phyloP scores from a whole-genome alignment of 2,888 invertebrate species.

The Brachyopa scutellaris region DNA sequence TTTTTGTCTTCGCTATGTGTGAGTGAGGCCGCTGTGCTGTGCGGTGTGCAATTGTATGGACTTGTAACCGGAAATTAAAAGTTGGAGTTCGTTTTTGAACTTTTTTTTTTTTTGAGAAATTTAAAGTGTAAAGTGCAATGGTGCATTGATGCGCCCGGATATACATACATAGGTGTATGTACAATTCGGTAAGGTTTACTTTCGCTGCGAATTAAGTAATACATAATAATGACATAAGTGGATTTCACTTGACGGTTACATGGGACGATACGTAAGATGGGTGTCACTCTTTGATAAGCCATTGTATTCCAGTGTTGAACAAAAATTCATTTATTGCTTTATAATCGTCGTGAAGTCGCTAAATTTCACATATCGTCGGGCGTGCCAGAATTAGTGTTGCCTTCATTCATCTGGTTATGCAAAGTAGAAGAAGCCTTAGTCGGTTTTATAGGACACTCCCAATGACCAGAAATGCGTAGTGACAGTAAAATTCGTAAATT shows the following conservation, averaged over 20 bases:
- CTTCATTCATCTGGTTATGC: too few relatives aligned
- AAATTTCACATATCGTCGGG: too few relatives aligned
- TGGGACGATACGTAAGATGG: slow-evolving; percentile 43
- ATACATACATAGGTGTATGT: too few relatives aligned
- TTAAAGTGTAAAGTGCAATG: slow-evolving; percentile 43
- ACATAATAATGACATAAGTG: slow-evolving; percentile 46
- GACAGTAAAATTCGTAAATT: too few relatives aligned
- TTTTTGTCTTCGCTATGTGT: not conserved
- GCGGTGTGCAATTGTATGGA: slow-evolving; percentile 34
- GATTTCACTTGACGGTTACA: slow-evolving; percentile 63
- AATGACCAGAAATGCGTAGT: too few relatives aligned
- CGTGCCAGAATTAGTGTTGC: too few relatives aligned
- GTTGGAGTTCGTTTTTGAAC: slow-evolving; percentile 40
- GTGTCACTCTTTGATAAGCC: slow-evolving; percentile 18
- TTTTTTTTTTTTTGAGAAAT: slow-evolving; percentile 32
- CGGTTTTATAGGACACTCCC: too few relatives aligned
- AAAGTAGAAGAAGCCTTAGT: too few relatives aligned
- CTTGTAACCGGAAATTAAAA: slow-evolving; percentile 70
- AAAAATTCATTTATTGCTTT: too few relatives aligned
- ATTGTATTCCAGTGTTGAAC: not conserved
- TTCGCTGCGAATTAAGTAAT: slow-evolving; percentile 21
- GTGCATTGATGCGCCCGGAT: slow-evolving; percentile 36
- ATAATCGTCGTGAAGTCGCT: too few relatives aligned
- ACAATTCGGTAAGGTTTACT: slow-evolving; percentile 20
- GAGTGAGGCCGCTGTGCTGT: not conserved